Percentiles rank a stretch among this genome's conserved stretches.
phyloP scores from a whole-genome alignment of 2,797 vertebrate genomes.

The Pseudomugil tenellus region DNA sequence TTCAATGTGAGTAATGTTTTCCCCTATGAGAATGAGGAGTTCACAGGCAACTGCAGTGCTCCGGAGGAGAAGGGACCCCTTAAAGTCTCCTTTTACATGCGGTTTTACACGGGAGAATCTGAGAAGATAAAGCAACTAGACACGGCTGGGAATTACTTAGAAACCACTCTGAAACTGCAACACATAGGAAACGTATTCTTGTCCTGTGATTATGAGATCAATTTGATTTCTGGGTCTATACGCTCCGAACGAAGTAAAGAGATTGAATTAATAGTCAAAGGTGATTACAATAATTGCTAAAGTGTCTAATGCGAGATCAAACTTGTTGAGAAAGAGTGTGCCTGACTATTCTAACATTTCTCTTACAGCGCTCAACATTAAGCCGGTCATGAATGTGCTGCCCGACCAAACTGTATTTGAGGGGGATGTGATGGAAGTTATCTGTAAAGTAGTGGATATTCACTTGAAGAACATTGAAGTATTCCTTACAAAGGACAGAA shows the following conservation, averaged over 20 bases:
- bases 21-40: conserved; percentile 61
- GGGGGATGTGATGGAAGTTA: conserved; percentile 66
- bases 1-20: conserved; percentile 46
- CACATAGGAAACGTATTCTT: conserved; percentile 46
- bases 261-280: conserved; percentile 62
- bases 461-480: conserved; percentile 35
- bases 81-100: conserved; percentile 63
- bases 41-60: conserved; percentile 72
- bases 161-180: conserved; percentile 42
- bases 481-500: conserved; percentile 62
- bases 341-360: conserved; percentile 23
- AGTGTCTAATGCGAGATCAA: not conserved
- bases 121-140: conserved; percentile 17
- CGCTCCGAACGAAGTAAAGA: conserved; percentile 67
- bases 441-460: conserved; percentile 56
- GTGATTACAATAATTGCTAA: conserved; percentile 35
- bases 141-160: conserved; percentile 30
- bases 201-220: conserved; percentile 70
- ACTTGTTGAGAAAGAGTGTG: not conserved
- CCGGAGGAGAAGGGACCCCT: conserved; percentile 71
- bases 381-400: conserved; percentile 62
- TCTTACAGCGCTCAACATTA: conserved; percentile 69
- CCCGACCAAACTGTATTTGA: conserved; percentile 56
- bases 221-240: conserved; percentile 24
- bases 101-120: not conserved